Evolutionary conservation across 2,113 vertebrate species (phyloP).

Genomic region (Tragelaphus imberbis): DNA sequence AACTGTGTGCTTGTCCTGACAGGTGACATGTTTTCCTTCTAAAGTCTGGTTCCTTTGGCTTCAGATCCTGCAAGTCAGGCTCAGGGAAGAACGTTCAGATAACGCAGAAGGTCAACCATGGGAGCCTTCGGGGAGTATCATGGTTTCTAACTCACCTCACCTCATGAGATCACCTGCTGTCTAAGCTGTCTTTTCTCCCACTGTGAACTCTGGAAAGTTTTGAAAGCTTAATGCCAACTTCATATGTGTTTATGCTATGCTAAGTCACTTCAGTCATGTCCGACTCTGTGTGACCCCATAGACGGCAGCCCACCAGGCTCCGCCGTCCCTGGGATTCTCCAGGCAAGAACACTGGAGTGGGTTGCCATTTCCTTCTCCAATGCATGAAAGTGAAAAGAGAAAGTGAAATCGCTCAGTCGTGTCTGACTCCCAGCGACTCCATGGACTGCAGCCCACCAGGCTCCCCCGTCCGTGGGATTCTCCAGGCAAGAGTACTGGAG

Average conservation of each 20-base stretch:
- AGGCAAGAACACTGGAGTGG: no score
- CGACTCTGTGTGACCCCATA: no score
- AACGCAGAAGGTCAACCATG: background rate
- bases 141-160: background rate
- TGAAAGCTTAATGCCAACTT: background rate
- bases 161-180: background rate
- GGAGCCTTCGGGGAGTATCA: background rate
- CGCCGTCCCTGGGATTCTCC: no score
- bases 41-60: background rate
- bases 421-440: no score
- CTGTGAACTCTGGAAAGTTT: background rate
- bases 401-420: no score
- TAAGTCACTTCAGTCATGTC: no score
- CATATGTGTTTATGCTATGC: background rate
- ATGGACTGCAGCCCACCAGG: no score
- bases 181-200: background rate
- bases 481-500: no score
- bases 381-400: no score
- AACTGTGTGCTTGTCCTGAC: background rate
- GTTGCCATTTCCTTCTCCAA: no score
- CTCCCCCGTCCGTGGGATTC: no score
- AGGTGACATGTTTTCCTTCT: background rate
- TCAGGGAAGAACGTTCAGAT: background rate
- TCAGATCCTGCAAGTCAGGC: background rate
- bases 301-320: no score